Conservation (phyloP, 2,797 vertebrate species). For the Aplochiton taeniatus region DNA sequence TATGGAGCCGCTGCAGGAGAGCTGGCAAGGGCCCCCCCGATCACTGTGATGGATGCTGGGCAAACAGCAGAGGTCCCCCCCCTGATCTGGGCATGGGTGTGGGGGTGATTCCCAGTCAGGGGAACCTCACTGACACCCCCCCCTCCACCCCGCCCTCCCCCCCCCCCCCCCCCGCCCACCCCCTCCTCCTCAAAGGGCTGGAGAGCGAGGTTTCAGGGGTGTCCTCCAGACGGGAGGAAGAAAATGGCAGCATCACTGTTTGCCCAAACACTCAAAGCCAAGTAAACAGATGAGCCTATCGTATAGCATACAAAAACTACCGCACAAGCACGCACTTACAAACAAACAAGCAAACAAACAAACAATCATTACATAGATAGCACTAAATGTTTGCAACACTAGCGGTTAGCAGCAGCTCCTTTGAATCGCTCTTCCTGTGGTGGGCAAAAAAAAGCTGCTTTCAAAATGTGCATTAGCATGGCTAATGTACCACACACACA, state of each 20-base stretch:
- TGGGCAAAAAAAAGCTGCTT: constrained; percentile 32
- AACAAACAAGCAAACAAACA: background rate
- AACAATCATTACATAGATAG: background rate
- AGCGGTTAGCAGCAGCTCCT: no score
- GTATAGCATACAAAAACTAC: background rate
- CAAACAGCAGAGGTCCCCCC: constrained; percentile 63
- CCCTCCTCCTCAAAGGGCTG: no score
- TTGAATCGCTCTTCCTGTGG: no score
- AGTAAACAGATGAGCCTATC: no score
- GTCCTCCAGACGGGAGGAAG: no score
- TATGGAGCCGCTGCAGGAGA: constrained; percentile 71
- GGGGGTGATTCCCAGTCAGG: background rate
- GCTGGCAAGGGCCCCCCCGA: constrained; percentile 74
- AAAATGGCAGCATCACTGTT: no score
- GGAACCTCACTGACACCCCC: constrained; percentile 8
- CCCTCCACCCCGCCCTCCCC: no score
- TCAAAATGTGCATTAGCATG: constrained; percentile 38
- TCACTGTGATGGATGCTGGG: constrained; percentile 77
- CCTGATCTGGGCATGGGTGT: constrained; percentile 34
- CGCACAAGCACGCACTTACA: background rate
- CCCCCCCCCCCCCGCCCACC: no score
- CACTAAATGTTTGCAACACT: no score
- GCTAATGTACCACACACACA: background rate
- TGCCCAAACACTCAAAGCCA: no score
- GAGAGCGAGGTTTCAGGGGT: no score